Conservation (phyloP, 2,888 invertebrate genomes). For the Drosophila phalerata region DNA sequence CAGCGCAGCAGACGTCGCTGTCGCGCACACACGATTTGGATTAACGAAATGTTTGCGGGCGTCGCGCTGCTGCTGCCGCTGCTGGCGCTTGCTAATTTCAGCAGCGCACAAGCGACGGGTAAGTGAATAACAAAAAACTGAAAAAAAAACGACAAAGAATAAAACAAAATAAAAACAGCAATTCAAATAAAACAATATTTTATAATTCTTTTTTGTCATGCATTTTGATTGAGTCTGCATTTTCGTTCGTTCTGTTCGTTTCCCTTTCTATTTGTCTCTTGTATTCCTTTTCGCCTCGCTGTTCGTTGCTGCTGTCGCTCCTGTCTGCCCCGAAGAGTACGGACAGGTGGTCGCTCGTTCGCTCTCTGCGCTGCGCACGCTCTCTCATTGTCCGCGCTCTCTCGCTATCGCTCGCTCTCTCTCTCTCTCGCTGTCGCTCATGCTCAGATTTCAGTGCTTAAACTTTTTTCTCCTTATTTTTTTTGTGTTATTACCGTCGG, state of each 20-base stretch:
- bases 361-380: constrained; percentile 11
- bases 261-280: constrained; percentile 59
- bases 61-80: constrained; percentile 69
- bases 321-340: constrained; percentile 37
- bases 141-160: constrained; percentile 2
- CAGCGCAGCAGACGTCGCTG: constrained; percentile 79
- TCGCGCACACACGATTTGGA: constrained; percentile 74
- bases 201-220: constrained; percentile 39
- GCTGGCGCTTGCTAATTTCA: constrained; percentile 69
- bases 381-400: constrained; percentile 20
- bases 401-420: constrained; percentile 2
- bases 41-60: constrained; percentile 73
- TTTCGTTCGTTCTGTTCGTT: constrained; percentile 48
- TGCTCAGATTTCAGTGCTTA: constrained; percentile 50
- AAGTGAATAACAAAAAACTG: constrained; percentile 44
- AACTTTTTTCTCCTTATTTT: constrained; percentile 10
- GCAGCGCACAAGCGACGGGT: constrained; percentile 71
- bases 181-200: constrained; percentile 12
- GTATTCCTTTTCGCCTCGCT: constrained; percentile 54
- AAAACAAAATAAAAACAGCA: constrained; percentile 20
- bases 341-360: constrained; percentile 71
- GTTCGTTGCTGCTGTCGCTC: constrained; percentile 47
- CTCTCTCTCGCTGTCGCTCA: not conserved
- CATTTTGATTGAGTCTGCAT: constrained; percentile 57
- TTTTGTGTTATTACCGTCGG: constrained; percentile 27